Percentiles rank a stretch among this genome's conserved stretches.
Conservation (phyloP, 2,113 vertebrate genomes). For the Raja brachyura region DNA sequence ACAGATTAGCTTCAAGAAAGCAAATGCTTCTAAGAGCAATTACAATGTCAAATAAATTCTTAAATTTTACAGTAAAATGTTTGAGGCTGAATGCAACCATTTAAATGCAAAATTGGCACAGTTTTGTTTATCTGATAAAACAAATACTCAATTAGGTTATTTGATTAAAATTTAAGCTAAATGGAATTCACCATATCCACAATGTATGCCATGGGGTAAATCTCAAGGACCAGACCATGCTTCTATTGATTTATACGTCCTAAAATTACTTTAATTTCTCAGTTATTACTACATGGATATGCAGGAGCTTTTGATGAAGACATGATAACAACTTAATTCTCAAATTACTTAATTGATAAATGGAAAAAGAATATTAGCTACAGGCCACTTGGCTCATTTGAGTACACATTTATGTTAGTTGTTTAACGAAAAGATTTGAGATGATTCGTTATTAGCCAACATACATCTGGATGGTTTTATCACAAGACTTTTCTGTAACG, state of each 20-base stretch:
- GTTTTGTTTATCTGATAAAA: slow-evolving; percentile 1
- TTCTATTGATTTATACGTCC: background rate
- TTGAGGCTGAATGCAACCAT: background rate
- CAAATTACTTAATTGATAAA: slow-evolving; percentile 14
- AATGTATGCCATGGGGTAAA: slow-evolving; percentile 4
- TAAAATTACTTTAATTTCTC: background rate
- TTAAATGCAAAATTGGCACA: background rate
- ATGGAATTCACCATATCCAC: background rate
- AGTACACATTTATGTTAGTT: background rate
- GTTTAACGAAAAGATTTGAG: slow-evolving; percentile 10
- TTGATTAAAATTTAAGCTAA: slow-evolving; percentile 2
- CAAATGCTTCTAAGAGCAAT: background rate
- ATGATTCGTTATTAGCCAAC: background rate
- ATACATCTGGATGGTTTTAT: background rate
- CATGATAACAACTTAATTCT: background rate
- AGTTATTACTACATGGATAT: background rate
- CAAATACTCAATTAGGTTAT: background rate
- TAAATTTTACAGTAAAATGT: background rate
- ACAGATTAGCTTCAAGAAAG: background rate
- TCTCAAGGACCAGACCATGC: background rate
- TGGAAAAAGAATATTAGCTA: background rate
- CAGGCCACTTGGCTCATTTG: background rate
- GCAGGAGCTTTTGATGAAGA: background rate
- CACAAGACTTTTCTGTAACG: background rate
- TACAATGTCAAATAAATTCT: background rate